Base-by-base conservation (phyloP, 2,888 invertebrate genomes). In the Atethmia centrago region DNA sequence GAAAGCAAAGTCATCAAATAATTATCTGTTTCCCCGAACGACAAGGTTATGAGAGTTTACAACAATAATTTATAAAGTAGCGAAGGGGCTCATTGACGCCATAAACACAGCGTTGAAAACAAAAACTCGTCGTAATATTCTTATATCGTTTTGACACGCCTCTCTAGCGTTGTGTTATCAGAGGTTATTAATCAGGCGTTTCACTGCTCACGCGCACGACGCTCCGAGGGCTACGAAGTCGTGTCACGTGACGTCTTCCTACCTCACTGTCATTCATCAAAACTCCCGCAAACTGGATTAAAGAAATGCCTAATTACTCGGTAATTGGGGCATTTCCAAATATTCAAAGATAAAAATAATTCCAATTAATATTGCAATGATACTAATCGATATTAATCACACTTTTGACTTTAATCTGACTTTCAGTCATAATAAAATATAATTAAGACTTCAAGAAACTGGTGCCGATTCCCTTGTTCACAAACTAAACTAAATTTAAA, bases 131-230 rank as follows among this genome's bases (percentile, higher is more conserved):
- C 64, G 63, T 53, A 71, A 28, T 62, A 69, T 76, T 77, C 25
- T 55, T 59, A 71, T 63, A 72, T 76, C 66, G 62, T 75, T 74
- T 68, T 53, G 86, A 83, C 89, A 87, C 87, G 84, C 89, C 88
- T 85, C 81, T 85, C 74, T n/a, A n/a, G n/a, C n/a, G n/a, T 81
- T 59, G 70, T 67, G 71, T 88, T 88, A 90, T 87, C 87, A 83
- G 65, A 67, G 74, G 71, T 85, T 72, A 84, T 85, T 85, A 85
- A 86, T 86, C 80, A 81, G 67, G 58, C 74, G 66, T 78, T 85
- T 74, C 65, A 79, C 61, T 74, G 59, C 58, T 70, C 76, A 72
- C 61, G 77, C 83, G 61, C 73, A 74, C 58, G 12, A 42, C 70
- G 40, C 40, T 9, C 8, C 3, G 31, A 31, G 31, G 69, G 61